Percentiles rank a stretch among this genome's conserved stretches.
Evolutionary conservation across 1,140 invertebrate species (phyloP).

Genomic region (Panagrolaimus sp.): DNA sequence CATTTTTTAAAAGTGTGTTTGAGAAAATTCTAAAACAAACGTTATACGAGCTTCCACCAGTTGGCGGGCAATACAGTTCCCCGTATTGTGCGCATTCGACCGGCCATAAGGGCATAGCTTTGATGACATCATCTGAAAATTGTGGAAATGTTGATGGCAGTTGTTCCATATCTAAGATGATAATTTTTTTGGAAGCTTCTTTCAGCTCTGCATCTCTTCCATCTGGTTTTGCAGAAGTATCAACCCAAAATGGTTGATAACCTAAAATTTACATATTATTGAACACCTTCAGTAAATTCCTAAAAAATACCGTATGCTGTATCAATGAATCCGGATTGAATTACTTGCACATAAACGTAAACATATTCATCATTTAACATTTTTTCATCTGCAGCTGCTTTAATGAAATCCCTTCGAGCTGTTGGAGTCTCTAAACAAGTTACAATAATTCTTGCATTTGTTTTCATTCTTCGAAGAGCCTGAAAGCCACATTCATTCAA

Average conservation of each 20-base stretch:
- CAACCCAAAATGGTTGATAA: slow-evolving; percentile 13
- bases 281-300: too few relatives aligned
- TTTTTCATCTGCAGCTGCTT: slow-evolving; percentile 10
- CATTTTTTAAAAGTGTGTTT: too few relatives aligned
- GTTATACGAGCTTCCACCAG: neutral
- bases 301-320: too few relatives aligned
- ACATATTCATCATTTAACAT: slow-evolving; percentile 23
- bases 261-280: neutral
- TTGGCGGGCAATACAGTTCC: neutral
- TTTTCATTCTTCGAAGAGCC: slow-evolving; percentile 5
- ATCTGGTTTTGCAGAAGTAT: neutral
- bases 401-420: slow-evolving; percentile 16
- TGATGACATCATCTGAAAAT: neutral
- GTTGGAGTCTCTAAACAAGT: slow-evolving; percentile 16
- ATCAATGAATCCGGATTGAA: slow-evolving; percentile 12
- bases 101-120: neutral
- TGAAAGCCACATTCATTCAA: too few relatives aligned
- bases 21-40: neutral
- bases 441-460: neutral
- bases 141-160: neutral
- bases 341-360: slow-evolving; percentile 14
- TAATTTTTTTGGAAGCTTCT: slow-evolving; percentile 12
- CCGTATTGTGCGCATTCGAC: neutral
- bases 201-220: neutral
- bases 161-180: neutral